Base-by-base conservation (phyloP, 1,140 invertebrate genomes). In the Heterodera schachtii region DNA sequence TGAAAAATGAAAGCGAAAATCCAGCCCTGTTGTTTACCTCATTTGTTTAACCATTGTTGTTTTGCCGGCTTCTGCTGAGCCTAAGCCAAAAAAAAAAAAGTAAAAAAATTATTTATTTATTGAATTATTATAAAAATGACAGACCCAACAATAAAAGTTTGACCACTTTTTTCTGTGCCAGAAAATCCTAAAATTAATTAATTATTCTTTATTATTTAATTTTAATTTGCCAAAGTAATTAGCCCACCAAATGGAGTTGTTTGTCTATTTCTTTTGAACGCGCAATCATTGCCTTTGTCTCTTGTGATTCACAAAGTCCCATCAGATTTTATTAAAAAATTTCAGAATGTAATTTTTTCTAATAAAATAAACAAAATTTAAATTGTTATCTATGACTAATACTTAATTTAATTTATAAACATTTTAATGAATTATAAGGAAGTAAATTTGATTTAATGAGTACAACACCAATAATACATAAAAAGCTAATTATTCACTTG, bases 11-110 rank as follows among this genome's bases (percentile, higher is more conserved):
- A 31, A 31, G 1, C 31, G 31, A 31, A 31, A 31, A 31, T 1
- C 31, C 31, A 31, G 31, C 31, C 31, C 31, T 70, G 21, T 43
- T 13, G 69, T 57, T 75, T 57, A 86, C 85, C 78, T 82, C 83
- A 86, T 86, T 70, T 86, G 85, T 47, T 86, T 86, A 57, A 86
- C 44, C 19, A 86, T 81, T 7, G 85, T 86, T 78, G 82, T 86
- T 57, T 86, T 86, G 52, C 85, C 85, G 46, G 80, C 82, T 73
- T 86, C 85, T 66, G 84, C 85, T 19, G 57, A 52, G 81, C 57
- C 71, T 57, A 31, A 60, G 78, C 46, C 9, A 44, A 4, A 4
- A 13, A 21, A 21, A 19, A 49, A 52, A 52, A 52, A 0, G 49
- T 11, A 52, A 11, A 52, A 6, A 52, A 52, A 52, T 9, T 52